Base-by-base conservation (phyloP, 2,888 invertebrate genomes). In the Ochropacha duplaris region DNA sequence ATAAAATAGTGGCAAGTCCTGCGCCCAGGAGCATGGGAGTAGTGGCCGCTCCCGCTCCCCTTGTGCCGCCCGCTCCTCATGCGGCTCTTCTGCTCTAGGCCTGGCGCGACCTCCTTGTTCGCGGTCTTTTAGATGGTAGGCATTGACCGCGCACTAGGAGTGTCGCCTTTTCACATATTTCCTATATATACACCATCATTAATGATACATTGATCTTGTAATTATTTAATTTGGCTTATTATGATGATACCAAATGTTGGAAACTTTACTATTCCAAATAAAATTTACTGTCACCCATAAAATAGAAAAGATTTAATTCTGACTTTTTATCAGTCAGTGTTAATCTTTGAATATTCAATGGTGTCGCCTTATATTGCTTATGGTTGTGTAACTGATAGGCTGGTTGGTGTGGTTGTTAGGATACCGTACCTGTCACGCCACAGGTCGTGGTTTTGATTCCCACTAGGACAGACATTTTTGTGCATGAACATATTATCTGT, bases 91-190 rank as follows among this genome's bases (percentile, higher is more conserved):
- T 92, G 62, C 86, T 92, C 74, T 92, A 92, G 92, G 92, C 91
- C 88, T 92, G 92, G 92, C 92, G 92, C 90, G 92, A 92, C 91
- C 92, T 92, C 89, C 90, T 92, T 49, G 87, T 92, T 65, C 90
- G 91, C 77, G 91, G 90, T 63, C 79, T 92, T 65, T 85, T 91
- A 19, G 85, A 88, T 58, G 78, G 81, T 60, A 84, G 85, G 65
- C 89, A 88, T 70, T 90, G 83, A 88, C 78, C 79, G 83, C 78
- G 78, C 72, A 72, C 76, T 59, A 50, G 87, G 92, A 87, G 90
- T 56, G 92, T 92, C 90, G 92, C 87, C 11, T 51, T 16, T 5
- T 9, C n/a, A 9, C 61, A 44, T 50, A 19, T 57, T 49, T 14
- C 22, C 54, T 55, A n/a, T n/a, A n/a, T n/a, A n/a, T 39, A 44